phyloP scores from a whole-genome alignment of 2,888 invertebrate genomes.

The Drosophila rellima region DNA sequence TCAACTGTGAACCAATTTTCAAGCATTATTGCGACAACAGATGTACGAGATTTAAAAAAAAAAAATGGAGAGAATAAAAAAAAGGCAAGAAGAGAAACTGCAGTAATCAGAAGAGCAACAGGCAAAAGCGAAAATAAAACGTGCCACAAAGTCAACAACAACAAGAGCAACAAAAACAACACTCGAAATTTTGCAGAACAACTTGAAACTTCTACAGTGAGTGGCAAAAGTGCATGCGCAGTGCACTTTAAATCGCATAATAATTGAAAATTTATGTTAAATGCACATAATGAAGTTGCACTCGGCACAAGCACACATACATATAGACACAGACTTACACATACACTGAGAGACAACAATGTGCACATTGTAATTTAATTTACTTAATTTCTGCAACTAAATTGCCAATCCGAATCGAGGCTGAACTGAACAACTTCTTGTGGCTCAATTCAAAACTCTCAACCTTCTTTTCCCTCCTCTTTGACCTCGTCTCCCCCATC shows the following conservation, averaged over 20 bases:
- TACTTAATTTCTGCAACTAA: constrained; percentile 72
- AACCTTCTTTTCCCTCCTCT: constrained; percentile 21
- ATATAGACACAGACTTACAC: not conserved
- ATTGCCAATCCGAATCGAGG: constrained; percentile 63
- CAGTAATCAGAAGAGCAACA: constrained; percentile 56
- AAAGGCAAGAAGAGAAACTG: constrained; percentile 58
- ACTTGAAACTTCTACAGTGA: constrained; percentile 54
- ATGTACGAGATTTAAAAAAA: constrained; percentile 60
- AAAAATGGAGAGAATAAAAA: constrained; percentile 29
- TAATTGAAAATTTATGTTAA: constrained; percentile 80
- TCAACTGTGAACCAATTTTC: constrained; percentile 78
- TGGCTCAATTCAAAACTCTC: constrained; percentile 33
- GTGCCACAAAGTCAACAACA: constrained; percentile 58
- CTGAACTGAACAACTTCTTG: constrained; percentile 50
- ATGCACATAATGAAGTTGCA: constrained; percentile 81
- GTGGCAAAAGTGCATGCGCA: constrained; percentile 56
- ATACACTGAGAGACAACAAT: constrained; percentile 45
- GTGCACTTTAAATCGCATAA: constrained; percentile 81
- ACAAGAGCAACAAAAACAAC: constrained; percentile 19
- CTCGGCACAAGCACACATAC: constrained; percentile 39
- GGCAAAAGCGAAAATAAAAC: constrained; percentile 68
- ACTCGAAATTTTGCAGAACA: constrained; percentile 51
- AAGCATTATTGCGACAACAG: constrained; percentile 77
- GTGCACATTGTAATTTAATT: constrained; percentile 79
- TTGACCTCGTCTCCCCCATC: not conserved